Base-by-base conservation (phyloP, 2,797 vertebrate genomes). In the Malacoraja senta region DNA sequence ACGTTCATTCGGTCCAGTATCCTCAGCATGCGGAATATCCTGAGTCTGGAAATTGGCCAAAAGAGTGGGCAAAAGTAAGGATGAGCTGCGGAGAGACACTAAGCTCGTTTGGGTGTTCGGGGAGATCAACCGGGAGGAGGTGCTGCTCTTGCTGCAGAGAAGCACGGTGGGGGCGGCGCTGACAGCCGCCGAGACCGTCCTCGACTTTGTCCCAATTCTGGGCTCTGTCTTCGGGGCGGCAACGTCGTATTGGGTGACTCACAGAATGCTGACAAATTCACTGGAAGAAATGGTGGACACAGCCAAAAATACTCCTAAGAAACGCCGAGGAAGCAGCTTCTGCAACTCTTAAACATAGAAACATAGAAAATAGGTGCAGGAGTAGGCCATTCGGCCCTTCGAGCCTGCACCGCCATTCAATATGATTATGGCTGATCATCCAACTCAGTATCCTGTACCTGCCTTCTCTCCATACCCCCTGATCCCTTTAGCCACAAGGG, bases 71-170 rank as follows among this genome's bases (percentile, higher is more conserved):
- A 83, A 24, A 26, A 2, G 19, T 58, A 2, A 10, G 38, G 24
- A 21, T 53, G 1, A 53, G 2, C 44, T 83, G 80, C 44, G 0
- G 21, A 24, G 19, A 10, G 53, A 58, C 8, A 21, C 3, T 0
- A 0, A 83, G 21, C 24, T 58, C 44, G 3, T 10, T 0, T 83
- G 44, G 24, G 53, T 83, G 44, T 58, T 26, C 44, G 80, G 24
- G 9, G 61, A 68, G 29, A 65, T 68, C 6, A 21, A 2, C 3
- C 1, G 0, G 3, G 61, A 68, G 0, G 29, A 17, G n/a, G 61
- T 88, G 1, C 0, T 10, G 29, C n/a, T 1, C 0, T 2, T 63
- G 4, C 21, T 86, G 15, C 6, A 21, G n/a, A 15, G 0, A 13
- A 35, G 61, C 12, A 15, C 8, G 15, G 24, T 35, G 1, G n/a